Evolutionary conservation across 2,113 vertebrate genomes (phyloP), one percentile per base, ranked within the genome.

Genomic region (Colistium nudipinnis): DNA sequence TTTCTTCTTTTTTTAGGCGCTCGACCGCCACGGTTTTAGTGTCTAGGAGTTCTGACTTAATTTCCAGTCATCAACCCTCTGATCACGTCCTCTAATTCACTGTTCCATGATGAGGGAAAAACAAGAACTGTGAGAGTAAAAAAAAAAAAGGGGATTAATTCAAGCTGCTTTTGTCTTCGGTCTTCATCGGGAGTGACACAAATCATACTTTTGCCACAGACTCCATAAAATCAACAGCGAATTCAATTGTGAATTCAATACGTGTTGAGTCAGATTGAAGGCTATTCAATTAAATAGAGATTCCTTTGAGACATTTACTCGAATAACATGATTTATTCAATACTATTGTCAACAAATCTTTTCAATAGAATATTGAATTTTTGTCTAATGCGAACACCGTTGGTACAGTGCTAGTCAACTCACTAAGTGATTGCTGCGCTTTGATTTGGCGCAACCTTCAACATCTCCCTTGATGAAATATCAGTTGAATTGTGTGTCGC

Each of bases 261-360:
- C 53, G 38, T 51, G 27, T n/a, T n/a, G n/a, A n/a, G n/a, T 35
- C 30, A 61, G 67, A 76, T 76, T 55, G 69, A 54, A 59, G 22
- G 31, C 41, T 61, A n/a, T n/a, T n/a, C n/a, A n/a, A n/a, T n/a
- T n/a, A n/a, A n/a, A n/a, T n/a, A n/a, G 31, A 33, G 31, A 33
- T 6, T 6, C 9, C 4, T 33, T 33, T 6, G 31, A 33, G 31
- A 4, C 31, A 33, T 4, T 4, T 33, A 33, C 31, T 33, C 31
- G 9, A 33, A 33, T 33, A 4, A 33, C 31, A n/a, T n/a, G n/a
- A 33, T 33, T 33, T 33, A 6, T 62, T 47, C 65, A 60, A 62
- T 55, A 0, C 56, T 59, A 70, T 41, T 30, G 25, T 49, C 51
- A 66, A 31, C 48, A 55, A 80, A 71, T 73, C n/a, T 44, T 44